These are phyloP conservation scores for Toxotes lorentzi DNA, from an alignment of 2,797 vertebrate species.

Conservation along the genomic window DNA sequence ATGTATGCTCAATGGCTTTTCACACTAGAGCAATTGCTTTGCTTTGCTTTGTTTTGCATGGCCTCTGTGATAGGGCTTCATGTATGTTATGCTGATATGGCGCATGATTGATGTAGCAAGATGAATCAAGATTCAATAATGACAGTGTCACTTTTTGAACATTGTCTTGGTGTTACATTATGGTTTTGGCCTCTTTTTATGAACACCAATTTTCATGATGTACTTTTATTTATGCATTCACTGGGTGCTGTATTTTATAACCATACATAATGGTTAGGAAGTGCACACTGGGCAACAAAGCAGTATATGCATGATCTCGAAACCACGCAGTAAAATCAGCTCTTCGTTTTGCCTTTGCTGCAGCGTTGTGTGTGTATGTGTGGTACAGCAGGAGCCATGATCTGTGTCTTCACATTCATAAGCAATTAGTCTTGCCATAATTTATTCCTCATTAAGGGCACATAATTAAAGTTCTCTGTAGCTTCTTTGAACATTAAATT, in stretches of 20 bases:
- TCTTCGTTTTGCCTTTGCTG: conserved; percentile 56
- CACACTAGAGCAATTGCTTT: conserved; percentile 57
- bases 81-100: conserved; percentile 55
- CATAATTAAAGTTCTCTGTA: conserved; percentile 86
- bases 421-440: conserved; percentile 86
- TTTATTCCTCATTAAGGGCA: conserved; percentile 85
- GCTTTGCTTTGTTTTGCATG: conserved; percentile 48
- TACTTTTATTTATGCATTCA: conserved; percentile 36
- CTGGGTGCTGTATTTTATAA: conserved; percentile 35
- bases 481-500: conserved; percentile 87
- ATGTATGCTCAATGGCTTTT: conserved; percentile 66
- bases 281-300: conserved; percentile 32
- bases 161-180: conserved; percentile 45
- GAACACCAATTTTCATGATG: conserved; percentile 49
- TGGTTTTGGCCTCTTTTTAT: conserved; percentile 51
- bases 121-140: conserved; percentile 69
- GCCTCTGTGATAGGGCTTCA: conserved; percentile 36
- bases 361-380: conserved; percentile 36
- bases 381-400: conserved; percentile 77
- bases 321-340: conserved; percentile 38
- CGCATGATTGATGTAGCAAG: conserved; percentile 65
- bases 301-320: conserved; percentile 18
- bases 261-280: conserved; percentile 30
- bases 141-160: conserved; percentile 58
- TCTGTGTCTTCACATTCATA: conserved; percentile 87